A percentile compares a stretch with the other conserved stretches of the same genome.
phyloP scores from a whole-genome alignment of 2,888 invertebrate genomes.

The Agriopis leucophaearia region DNA sequence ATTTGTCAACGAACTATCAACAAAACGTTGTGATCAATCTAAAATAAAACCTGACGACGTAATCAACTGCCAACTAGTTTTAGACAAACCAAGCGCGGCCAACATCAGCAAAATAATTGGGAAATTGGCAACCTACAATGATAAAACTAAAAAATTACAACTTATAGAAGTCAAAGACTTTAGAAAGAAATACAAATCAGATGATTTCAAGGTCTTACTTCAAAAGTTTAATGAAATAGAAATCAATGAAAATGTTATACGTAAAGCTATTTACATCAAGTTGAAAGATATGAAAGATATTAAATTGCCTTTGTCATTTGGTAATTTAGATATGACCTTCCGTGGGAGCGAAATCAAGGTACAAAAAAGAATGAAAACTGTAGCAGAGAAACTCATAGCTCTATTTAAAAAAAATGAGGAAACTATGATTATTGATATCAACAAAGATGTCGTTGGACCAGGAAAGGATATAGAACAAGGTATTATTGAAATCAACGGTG shows the following conservation, averaged over 20 bases:
- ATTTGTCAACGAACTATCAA: slow-evolving; percentile 48
- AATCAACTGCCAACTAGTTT: slow-evolving; percentile 27
- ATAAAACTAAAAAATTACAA: slow-evolving; percentile 36
- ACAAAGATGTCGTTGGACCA: slow-evolving; percentile 47
- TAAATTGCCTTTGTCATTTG: slow-evolving; percentile 52
- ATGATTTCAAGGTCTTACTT: slow-evolving; percentile 36
- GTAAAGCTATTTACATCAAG: slow-evolving; percentile 47
- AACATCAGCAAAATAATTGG: slow-evolving; percentile 53
- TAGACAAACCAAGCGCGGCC: slow-evolving; percentile 26
- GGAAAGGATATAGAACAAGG: slow-evolving; percentile 47
- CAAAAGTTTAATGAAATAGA: slow-evolving; percentile 45
- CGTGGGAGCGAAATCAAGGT: slow-evolving; percentile 34
- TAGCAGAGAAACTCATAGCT: slow-evolving; percentile 32
- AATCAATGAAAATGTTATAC: slow-evolving; percentile 44
- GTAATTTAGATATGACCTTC: slow-evolving; percentile 53
- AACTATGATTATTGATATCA: slow-evolving; percentile 44
- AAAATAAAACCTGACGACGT: slow-evolving; percentile 38
- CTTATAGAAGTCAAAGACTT: slow-evolving; percentile 40
- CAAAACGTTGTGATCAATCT: slow-evolving; percentile 44
- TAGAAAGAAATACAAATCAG: slow-evolving; percentile 42
- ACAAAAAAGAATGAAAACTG: slow-evolving; percentile 35
- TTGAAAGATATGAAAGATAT: slow-evolving; percentile 43
- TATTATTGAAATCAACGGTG: slow-evolving; percentile 51
- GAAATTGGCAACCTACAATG: slow-evolving; percentile 43
- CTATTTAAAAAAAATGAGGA: slow-evolving; percentile 31